These are phyloP conservation scores for Chesias legatella DNA, from an alignment of 2,888 invertebrate species.

Conservation along the genomic window DNA sequence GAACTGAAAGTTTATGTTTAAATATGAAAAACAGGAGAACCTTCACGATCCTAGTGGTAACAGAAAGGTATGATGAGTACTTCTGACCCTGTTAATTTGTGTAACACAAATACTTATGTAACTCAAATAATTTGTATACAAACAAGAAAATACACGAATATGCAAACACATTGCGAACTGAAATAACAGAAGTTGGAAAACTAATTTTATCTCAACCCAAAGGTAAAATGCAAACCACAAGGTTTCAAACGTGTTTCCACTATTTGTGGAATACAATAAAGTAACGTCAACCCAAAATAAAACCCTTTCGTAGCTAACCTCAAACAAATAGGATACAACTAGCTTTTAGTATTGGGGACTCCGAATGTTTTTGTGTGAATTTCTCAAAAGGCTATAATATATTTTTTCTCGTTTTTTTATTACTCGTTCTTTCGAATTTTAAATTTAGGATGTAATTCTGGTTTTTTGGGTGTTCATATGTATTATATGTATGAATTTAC, in stretches of 20 bases:
- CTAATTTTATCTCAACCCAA: slow-evolving; percentile 21
- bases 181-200: slow-evolving; percentile 20
- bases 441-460: too few species aligned
- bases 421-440: too few species aligned
- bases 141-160: slow-evolving; percentile 20
- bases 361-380: slow-evolving; percentile 4
- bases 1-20: too few species aligned
- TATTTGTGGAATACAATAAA: slow-evolving; percentile 22
- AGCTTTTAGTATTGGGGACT: slow-evolving; percentile 8
- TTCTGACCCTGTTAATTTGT: too few species aligned
- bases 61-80: too few species aligned
- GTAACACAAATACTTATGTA: slow-evolving; percentile 3
- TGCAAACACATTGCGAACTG: slow-evolving; percentile 14
- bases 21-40: too few species aligned
- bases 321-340: slow-evolving; percentile 20
- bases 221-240: slow-evolving; percentile 22
- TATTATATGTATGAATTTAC: too few species aligned
- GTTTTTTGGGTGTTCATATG: too few species aligned
- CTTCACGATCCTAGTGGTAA: too few species aligned
- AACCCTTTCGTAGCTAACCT: slow-evolving; percentile 18
- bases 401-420: too few species aligned
- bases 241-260: slow-evolving; percentile 19
- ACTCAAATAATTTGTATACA: slow-evolving; percentile 1
- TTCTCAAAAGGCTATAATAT: background rate
- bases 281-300: slow-evolving; percentile 20